Evolutionary conservation across 2,888 invertebrate genomes (phyloP), one percentile per base, ranked within the genome.

Genomic region (Leucophenga montana): DNA sequence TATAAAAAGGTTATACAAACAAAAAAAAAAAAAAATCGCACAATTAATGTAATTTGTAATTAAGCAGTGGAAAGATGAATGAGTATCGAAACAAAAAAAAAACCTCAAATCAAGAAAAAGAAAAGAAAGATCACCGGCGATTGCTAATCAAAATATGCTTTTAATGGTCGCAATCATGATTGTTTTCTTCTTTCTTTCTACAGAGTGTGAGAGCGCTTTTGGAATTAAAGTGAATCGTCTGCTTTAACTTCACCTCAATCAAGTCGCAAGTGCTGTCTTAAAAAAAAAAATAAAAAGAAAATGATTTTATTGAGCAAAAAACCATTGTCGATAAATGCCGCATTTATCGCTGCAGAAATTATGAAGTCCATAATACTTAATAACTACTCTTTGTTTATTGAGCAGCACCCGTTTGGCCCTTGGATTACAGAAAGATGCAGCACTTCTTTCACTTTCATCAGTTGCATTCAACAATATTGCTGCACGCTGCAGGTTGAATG

Each of bases 31-130:
- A 46, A 46, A 46, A 46, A 20, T 27, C 11, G 20, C 46, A 62
- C 27, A 46, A 57, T 57, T 50, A 67, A 22, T 57, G 68, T 62
- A 54, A 46, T 70, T 68, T 65, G 72, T 69, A 75, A 78, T 78
- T 77, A 73, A 73, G 56, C 62, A 27, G 8, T 33, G n/a, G 14
- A 31, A 61, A 33, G 18, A 9, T 39, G 53, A 27, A 16, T 33
- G 68, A 66, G 13, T 59, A 69, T 62, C 69, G 39, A 72, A 31
- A 61, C 18, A 46, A 44, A 67, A 66, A 54, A 27, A 27, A 27
- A 27, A 4, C 4, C 27, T 4, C 2, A 27, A 27, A 27, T 27
- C 27, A 27, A 27, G 27, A 3, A 27, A 27, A 27, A 67, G 62
- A 69, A 73, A 65, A 66, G 70, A 61, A 70, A 73, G 70, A 70